A percentile compares a stretch with the other conserved stretches of the same genome.
Evolutionary conservation across 2,113 vertebrate species (phyloP).

Genomic region (Ochotona curzoniae): DNA sequence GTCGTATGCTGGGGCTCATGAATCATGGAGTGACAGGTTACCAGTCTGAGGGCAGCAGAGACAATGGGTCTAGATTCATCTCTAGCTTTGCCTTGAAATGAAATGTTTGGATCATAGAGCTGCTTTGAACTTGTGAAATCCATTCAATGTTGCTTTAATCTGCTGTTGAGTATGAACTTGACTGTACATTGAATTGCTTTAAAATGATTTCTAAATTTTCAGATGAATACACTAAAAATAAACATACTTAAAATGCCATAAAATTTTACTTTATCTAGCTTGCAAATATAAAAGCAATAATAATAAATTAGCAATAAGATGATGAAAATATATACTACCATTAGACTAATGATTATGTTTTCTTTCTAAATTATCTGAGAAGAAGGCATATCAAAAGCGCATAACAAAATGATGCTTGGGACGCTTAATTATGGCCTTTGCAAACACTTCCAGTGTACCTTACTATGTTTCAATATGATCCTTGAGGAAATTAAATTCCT

Average conservation of each 20-base stretch:
- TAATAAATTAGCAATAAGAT: neutral
- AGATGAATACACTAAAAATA: constrained; percentile 25
- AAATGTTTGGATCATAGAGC: neutral
- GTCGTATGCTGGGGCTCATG: neutral
- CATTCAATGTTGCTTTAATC: neutral
- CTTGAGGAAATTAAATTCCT: constrained; percentile 35
- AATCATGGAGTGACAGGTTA: neutral
- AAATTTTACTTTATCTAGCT: neutral
- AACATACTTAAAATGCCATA: neutral
- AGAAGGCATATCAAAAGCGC: constrained; percentile 40
- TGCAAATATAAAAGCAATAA: constrained; percentile 19
- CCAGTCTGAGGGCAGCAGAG: too few relatives aligned
- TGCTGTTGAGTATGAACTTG: neutral
- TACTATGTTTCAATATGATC: constrained; percentile 9
- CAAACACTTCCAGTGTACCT: constrained; percentile 47
- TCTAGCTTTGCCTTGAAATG: neutral
- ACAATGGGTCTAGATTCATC: neutral
- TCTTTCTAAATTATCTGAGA: constrained; percentile 30
- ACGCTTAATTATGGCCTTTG: constrained; percentile 1
- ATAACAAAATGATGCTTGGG: neutral
- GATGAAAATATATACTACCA: constrained; percentile 1
- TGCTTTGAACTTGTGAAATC: neutral
- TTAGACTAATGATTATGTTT: neutral
- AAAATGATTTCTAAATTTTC: constrained; percentile 12
- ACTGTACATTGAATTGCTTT: neutral